Conservation (phyloP, 2,113 vertebrate genomes). For the Nothobranchius furzeri region DNA sequence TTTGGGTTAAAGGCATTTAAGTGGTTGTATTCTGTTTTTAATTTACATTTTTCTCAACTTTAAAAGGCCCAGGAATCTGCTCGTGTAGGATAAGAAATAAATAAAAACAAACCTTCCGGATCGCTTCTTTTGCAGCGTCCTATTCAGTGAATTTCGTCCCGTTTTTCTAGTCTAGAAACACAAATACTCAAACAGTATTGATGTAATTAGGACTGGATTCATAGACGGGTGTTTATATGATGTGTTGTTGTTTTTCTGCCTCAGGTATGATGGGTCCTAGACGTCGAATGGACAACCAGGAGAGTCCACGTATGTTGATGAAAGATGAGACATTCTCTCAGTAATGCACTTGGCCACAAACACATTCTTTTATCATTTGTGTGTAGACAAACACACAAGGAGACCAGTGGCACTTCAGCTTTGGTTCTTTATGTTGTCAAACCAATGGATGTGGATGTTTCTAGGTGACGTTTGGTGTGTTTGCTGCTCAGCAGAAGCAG, state of each 20-base stretch:
- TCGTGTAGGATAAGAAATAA: too few relatives aligned
- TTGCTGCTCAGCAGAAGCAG: slow-evolving; percentile 57
- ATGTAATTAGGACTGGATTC: too few relatives aligned
- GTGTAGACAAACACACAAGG: slow-evolving; percentile 22
- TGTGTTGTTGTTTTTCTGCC: slow-evolving; percentile 16
- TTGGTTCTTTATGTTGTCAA: slow-evolving; percentile 43
- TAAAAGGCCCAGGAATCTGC: too few relatives aligned
- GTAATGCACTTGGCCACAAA: slow-evolving; percentile 49
- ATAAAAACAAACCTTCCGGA: too few relatives aligned
- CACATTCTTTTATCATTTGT: slow-evolving; percentile 26
- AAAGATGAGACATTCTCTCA: slow-evolving; percentile 79
- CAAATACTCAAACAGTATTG: too few relatives aligned
- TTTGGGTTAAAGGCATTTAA: too few relatives aligned
- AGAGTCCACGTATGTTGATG: slow-evolving; percentile 76
- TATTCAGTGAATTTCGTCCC: too few relatives aligned
- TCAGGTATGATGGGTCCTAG: slow-evolving; percentile 77
- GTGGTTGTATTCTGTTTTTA: too few relatives aligned
- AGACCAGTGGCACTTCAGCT: slow-evolving; percentile 54
- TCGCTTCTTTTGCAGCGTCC: too few relatives aligned
- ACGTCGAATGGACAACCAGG: slow-evolving; percentile 76
- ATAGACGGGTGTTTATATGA: not conserved
- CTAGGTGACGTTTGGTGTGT: slow-evolving; percentile 50
- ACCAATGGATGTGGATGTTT: slow-evolving; percentile 51
- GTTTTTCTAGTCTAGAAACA: too few relatives aligned
- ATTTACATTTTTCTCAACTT: too few relatives aligned